Conservation (phyloP, 2,113 vertebrate genomes). For the Ophthalmolycus amberensis region DNA sequence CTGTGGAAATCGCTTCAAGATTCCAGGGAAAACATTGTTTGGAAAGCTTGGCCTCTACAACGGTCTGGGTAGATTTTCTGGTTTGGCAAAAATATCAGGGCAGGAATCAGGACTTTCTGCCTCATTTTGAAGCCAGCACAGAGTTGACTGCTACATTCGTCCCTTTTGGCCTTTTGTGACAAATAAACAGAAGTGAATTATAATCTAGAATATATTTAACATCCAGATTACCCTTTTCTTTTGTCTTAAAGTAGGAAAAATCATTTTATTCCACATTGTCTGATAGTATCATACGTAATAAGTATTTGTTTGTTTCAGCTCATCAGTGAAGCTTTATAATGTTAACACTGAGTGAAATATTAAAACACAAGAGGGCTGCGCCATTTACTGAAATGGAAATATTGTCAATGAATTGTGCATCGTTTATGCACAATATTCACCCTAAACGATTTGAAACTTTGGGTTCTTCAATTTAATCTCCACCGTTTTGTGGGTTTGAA, state of each 20-base stretch:
- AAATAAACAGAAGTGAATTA: constrained; percentile 23
- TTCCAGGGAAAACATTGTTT: constrained; percentile 70
- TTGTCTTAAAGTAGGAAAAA: not conserved
- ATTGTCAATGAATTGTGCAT: not conserved
- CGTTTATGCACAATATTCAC: not conserved
- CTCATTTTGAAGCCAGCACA: constrained; percentile 14
- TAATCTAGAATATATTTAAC: constrained; percentile 22
- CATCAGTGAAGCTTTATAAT: not conserved
- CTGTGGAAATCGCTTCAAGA: constrained; percentile 22
- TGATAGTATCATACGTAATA: not conserved
- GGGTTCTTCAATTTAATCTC: not conserved
- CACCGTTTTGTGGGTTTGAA: constrained; percentile 13
- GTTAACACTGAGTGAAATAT: not conserved
- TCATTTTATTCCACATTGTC: not conserved
- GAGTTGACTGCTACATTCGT: constrained; percentile 50
- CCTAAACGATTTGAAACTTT: not conserved
- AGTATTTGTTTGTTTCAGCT: not conserved
- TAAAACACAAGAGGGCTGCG: not conserved
- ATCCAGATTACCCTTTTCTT: not conserved
- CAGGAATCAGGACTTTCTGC: constrained; percentile 17
- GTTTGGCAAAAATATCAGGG: constrained; percentile 48
- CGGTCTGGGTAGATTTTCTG: constrained; percentile 47
- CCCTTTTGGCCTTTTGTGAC: constrained; percentile 26
- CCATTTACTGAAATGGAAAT: not conserved
- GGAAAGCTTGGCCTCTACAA: constrained; percentile 38